phyloP scores from a whole-genome alignment of 2,797 vertebrate genomes.

The Macropodus opercularis region DNA sequence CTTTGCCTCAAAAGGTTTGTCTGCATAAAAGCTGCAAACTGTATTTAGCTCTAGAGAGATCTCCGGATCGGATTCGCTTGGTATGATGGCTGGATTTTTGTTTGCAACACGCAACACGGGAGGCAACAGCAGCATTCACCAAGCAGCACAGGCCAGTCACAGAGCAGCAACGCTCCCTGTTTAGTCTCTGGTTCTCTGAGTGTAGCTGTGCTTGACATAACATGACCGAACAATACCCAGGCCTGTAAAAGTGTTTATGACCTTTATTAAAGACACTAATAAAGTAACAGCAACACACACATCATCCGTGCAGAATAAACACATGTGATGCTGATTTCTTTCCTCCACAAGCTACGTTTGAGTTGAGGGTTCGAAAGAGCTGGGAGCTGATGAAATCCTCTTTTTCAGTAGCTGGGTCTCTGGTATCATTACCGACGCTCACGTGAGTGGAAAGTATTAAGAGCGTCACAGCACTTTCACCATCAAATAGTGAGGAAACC shows the following conservation, averaged over 20 bases:
- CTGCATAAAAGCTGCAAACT: constrained; percentile 13
- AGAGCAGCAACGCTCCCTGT: constrained; percentile 3
- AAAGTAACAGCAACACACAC: neutral
- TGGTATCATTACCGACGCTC: constrained; percentile 32
- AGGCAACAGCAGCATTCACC: neutral
- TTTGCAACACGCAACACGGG: neutral
- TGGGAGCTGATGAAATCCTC: constrained; percentile 42
- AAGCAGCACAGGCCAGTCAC: neutral
- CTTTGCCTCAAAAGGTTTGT: neutral
- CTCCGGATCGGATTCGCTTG: neutral
- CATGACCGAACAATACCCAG: constrained; percentile 9
- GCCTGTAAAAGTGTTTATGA: constrained; percentile 1
- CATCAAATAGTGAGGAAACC: neutral
- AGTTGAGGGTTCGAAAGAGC: constrained; percentile 35
- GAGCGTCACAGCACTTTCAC: constrained; percentile 12
- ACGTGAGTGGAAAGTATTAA: constrained; percentile 7
- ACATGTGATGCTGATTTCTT: constrained; percentile 2
- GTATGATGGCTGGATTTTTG: neutral
- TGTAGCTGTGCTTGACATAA: constrained; percentile 1
- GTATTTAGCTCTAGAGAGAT: neutral
- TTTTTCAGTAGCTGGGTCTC: constrained; percentile 26
- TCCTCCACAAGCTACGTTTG: constrained; percentile 1
- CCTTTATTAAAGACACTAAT: constrained; percentile 22
- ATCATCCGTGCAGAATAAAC: neutral
- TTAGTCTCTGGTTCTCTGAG: neutral